Base-by-base conservation (phyloP, 2,888 invertebrate species). In the Helicoverpa assulta region DNA sequence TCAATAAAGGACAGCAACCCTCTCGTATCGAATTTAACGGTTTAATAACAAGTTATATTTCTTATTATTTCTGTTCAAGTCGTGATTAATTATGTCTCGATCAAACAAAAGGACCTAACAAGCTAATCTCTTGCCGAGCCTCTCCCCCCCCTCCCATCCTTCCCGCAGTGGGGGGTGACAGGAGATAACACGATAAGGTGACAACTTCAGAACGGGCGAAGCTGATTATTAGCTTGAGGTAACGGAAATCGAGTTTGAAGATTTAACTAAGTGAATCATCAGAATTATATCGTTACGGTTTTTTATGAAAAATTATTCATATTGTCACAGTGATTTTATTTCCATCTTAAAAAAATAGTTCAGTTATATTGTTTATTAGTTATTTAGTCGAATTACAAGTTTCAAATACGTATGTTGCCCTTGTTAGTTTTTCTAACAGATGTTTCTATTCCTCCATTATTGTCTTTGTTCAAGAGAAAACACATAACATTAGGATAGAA, bases 171-270 rank as follows among this genome's bases (percentile, higher is more conserved):
- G 50, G 29, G n/a, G 50, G 50, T 21, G 58, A 18, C 59, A 59
- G 50, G 59, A 33, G 59, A 29, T 51, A 51, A 51, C 50, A 59
- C 29, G 50, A 59, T 59, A 59, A 59, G 18, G 29, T 29, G n/a
- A 6, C 26, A 50, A 50, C 59, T 50, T 33, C 29, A 5, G 12
- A n/a, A 51, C 50, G 33, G 18, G 50, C 51, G 29, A 12, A 14
- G 18, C 50, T 59, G 59, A 33, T 59, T 51, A 51, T 26, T 29
- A 29, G 14, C 16, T 47, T 16, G n/a, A 47, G 47, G 47, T 16
- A 47, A 47, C 47, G 5, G 5, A 47, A n/a, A 47, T 16, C 47
- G 47, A 47, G 47, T 47, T 47, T 47, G 16, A 47, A n/a, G 47
- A n/a, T 12, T 16, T 47, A 47, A 47, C n/a, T 47, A 47, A 16